phyloP scores from a whole-genome alignment of 2,888 invertebrate genomes.

The Ophion ventricosus region DNA sequence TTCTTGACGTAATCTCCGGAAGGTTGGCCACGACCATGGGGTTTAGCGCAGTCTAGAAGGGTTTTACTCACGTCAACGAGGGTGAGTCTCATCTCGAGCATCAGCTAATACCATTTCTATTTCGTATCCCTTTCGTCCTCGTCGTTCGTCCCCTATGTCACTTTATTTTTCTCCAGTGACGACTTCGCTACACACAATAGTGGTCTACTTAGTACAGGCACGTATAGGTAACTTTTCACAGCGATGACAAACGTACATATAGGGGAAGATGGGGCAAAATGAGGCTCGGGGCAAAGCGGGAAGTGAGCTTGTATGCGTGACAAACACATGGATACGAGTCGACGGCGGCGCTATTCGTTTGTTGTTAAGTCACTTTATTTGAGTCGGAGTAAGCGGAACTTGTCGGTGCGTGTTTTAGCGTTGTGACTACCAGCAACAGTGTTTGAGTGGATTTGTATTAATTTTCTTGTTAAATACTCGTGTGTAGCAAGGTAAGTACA shows the following conservation, averaged over 20 bases:
- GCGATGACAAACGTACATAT: conserved; percentile 22
- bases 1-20: not conserved
- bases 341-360: no score
- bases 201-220: conserved; percentile 19
- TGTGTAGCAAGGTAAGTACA: no score
- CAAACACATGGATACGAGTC: no score
- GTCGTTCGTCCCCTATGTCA: conserved; percentile 3
- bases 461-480: no score
- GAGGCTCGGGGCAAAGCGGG: no score
- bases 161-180: conserved; percentile 10
- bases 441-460: no score
- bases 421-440: no score
- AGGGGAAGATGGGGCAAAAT: no score
- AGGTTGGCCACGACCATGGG: conserved; percentile 3
- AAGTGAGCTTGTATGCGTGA: no score
- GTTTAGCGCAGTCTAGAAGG: conserved; percentile 9
- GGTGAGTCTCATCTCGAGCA: conserved; percentile 46
- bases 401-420: no score
- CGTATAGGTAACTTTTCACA: conserved; percentile 54
- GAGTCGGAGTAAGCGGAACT: no score
- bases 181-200: not conserved
- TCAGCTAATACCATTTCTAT: conserved; percentile 42
- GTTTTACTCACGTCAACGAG: conserved; percentile 50
- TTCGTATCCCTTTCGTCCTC: conserved; percentile 24
- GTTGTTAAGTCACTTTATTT: no score